phyloP scores from a whole-genome alignment of 1,140 invertebrate genomes.

The Saccostrea glomerata region DNA sequence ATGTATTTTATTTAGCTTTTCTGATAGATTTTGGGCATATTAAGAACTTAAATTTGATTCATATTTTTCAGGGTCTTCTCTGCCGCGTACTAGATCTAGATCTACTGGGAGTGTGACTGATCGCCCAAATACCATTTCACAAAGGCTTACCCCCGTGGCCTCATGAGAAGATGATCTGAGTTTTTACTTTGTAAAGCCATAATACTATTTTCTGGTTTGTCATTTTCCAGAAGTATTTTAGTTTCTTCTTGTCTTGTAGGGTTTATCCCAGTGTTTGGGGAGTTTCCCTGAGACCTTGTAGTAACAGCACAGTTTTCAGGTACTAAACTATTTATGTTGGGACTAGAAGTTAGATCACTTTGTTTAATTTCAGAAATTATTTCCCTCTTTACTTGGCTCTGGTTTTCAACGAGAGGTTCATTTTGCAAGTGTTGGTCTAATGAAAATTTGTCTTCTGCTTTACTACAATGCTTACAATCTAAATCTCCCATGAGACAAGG shows the following conservation, averaged over 20 bases:
- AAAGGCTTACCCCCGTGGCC: too few relatives aligned
- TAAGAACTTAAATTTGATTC: constrained; percentile 12
- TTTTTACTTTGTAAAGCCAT: neutral
- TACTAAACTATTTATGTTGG: too few relatives aligned
- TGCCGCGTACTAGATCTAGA: neutral
- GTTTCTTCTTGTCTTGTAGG: neutral
- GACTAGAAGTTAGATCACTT: too few relatives aligned
- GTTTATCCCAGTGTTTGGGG: neutral
- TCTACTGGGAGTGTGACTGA: constrained; percentile 25
- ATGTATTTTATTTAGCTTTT: constrained; percentile 22
- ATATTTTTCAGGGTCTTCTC: constrained; percentile 23
- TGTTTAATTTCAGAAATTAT: too few relatives aligned
- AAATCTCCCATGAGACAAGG: neutral
- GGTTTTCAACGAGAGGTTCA: too few relatives aligned
- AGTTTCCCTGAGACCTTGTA: too few relatives aligned
- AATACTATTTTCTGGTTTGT: neutral
- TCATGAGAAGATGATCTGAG: neutral
- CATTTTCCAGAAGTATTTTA: neutral
- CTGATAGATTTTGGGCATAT: neutral
- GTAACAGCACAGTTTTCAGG: too few relatives aligned
- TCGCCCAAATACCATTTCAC: neutral
- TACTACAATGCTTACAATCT: constrained; percentile 11
- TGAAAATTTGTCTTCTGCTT: neutral
- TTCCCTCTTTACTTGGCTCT: too few relatives aligned
- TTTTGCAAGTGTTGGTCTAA: too few relatives aligned